Base-by-base conservation (phyloP, 2,888 invertebrate species). In the Chrysodeixis includens region DNA sequence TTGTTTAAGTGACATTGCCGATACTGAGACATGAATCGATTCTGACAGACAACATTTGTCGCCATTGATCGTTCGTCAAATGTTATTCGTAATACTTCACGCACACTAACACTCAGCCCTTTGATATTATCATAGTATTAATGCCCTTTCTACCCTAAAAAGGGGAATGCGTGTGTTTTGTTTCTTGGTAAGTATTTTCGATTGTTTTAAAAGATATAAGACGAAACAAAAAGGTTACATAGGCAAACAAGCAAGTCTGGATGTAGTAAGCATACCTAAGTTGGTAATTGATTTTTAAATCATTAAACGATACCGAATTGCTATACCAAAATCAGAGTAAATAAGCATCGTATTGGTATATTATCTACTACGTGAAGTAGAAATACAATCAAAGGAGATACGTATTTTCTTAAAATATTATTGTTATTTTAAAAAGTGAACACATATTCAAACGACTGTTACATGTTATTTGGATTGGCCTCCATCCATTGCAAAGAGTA, bases 31-130 rank as follows among this genome's bases (percentile, higher is more conserved):
- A n/a, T 7, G 40, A n/a, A 40, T 40, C 40, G 40, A 40, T 40
- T 40, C n/a, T 4, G n/a, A n/a, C 40, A 40, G 40, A 40, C 40
- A 40, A 40, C 26, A 26, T 26, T 26, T 6, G 26, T 4, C n/a
- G 40, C 40, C 7, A 40, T 40, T n/a, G 40, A 40, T n/a, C 14
- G 1, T n/a, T 40, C 6, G 40, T 40, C 40, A 40, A 40, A 40
- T 40, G n/a, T 40, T 40, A 14, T 40, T 40, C n/a, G n/a, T 40
- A n/a, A n/a, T 40, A n/a, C n/a, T n/a, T 40, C n/a, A 40, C 40
- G n/a, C 40, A 40, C 40, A 40, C 40, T n/a, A 40, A 49, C 18
- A 49, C 6, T 20, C 10, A 8, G 16, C 6, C 46, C 18, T 18
- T 9, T 18, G 10, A 20, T 35, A 35, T 30, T 30, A 14, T 10